Base-by-base conservation (phyloP, 1,140 invertebrate species). In the Diplogasteroides magnus region DNA sequence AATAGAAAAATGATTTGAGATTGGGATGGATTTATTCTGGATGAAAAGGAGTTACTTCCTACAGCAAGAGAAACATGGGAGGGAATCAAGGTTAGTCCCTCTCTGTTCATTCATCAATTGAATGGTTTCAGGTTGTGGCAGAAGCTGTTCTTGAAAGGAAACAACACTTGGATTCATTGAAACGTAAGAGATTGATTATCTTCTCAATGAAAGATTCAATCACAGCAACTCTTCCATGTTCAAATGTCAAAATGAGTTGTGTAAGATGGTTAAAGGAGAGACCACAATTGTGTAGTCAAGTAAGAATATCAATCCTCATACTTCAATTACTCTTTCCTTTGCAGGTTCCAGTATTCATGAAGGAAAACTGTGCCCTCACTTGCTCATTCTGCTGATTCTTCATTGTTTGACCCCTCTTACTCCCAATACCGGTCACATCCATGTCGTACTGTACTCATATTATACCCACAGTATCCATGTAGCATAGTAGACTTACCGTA, bases 21-120 rank as follows among this genome's bases (percentile, higher is more conserved):
- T 61, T 83, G 79, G 79, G 80, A 82, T 60, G 80, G 80, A 2
- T 82, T 82, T 63, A 80, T 82, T 66, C 64, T 82, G 25, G 77
- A 81, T 61, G 79, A 82, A 57, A 31, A 58, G 13, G 76, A 82
- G 70, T 67, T 82, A 32, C 80, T 82, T 60, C 80, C 80, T 15
- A 83, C 81, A 6, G 80, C 78, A 1, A 58, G 71, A 14, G 80
- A 82, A 67, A 82, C 80, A 0, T 83, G 81, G 80, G 80, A 75
- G n/a, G 80, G 80, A 61, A 72, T 82, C 2, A 78, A 78, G 56
- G 80, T 75, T 3, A 48, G 37, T 48, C 37, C 37, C 6, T 48
- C 37, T 19, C 37, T 48, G 37, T 11, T 48, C 37, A 11, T 48
- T 48, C 6, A 48, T 48, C 37, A 11, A 11, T 48, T 19, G n/a